Evolutionary conservation across 2,113 vertebrate genomes (phyloP), one percentile per base, ranked within the genome.

Genomic region (Trichechus manatus): DNA sequence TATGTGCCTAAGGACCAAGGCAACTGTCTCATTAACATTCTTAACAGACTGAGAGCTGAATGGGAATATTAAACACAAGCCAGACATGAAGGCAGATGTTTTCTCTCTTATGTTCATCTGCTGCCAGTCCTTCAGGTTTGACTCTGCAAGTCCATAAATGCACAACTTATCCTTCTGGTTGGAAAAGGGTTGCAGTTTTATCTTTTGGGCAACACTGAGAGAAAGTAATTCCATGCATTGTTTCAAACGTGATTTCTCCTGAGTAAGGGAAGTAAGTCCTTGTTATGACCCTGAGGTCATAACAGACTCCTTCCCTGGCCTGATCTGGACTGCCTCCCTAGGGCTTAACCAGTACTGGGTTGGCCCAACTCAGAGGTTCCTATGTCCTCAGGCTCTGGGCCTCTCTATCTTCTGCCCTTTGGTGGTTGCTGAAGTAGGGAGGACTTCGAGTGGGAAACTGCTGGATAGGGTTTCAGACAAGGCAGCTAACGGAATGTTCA

Each of bases 271-370:
- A 63, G 33, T 9, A 22, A 66, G n/a, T 50, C 29, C 9, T 39
- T 19, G 36, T 17, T 42, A 42, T 39, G 44, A 66, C 9, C n/a
- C 78, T 31, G 3, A 31, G 84, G 33, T 20, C 31, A 50, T 23
- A 72, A 64, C 47, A 15, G n/a, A 10, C 27, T 56, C 20, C 10
- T 59, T 23, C 14, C 0, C 22, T 61, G n/a, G 50, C 15, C 47
- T 56, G 50, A 17, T 42, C 29, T 25, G 14, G 7, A 6, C 20
- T 23, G 17, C 7, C 22, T 74, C 81, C 25, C 7, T 17, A 0
- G 0, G 11, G 3, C 1, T 1, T 39, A 66, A 80, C 31, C 23
- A 3, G 29, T 3, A 4, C 7, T 47, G 47, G 13, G 22, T 70
- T 13, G 25, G 63, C 23, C 56, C 70, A 29, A 27, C 13, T 59